These are phyloP conservation scores for Oncopodura yosiiana DNA, from an alignment of 1,140 invertebrate genomes.

Conservation along the genomic window DNA sequence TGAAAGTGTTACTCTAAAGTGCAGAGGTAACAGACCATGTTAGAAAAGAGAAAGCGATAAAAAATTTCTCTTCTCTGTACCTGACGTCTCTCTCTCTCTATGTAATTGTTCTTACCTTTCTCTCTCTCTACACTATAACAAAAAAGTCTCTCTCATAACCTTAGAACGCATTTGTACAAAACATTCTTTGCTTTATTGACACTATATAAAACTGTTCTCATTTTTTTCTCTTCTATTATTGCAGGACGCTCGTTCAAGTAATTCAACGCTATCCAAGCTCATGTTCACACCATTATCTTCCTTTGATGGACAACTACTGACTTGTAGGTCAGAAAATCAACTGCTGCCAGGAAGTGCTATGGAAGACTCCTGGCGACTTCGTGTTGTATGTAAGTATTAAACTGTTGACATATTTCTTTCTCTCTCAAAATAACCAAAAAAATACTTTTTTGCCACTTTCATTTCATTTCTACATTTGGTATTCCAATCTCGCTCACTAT, in stretches of 20 bases:
- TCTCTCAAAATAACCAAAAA: neutral
- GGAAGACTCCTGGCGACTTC: constrained; percentile 40
- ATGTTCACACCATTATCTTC: constrained; percentile 36
- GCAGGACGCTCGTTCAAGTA: constrained; percentile 29
- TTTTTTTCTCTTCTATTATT: constrained; percentile 5
- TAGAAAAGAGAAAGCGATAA: too few relatives aligned
- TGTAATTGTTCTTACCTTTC: too few relatives aligned
- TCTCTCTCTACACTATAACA: too few relatives aligned
- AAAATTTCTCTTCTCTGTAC: too few relatives aligned
- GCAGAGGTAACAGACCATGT: too few relatives aligned
- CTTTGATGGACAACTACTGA: constrained; percentile 39
- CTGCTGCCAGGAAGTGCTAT: constrained; percentile 39
- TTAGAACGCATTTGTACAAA: neutral
- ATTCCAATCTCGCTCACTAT: too few relatives aligned
- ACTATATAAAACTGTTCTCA: too few relatives aligned
- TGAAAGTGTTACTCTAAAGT: too few relatives aligned
- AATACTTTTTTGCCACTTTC: too few relatives aligned
- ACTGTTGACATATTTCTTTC: neutral
- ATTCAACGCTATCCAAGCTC: constrained; percentile 30
- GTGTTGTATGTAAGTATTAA: constrained; percentile 41
- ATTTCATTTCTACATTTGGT: too few relatives aligned
- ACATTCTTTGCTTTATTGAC: too few relatives aligned
- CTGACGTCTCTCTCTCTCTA: too few relatives aligned
- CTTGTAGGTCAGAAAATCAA: constrained; percentile 41
- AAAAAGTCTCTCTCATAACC: neutral